These are phyloP conservation scores for Elephantulus edwardii DNA, from an alignment of 2,113 vertebrate genomes.

Conservation along the genomic window DNA sequence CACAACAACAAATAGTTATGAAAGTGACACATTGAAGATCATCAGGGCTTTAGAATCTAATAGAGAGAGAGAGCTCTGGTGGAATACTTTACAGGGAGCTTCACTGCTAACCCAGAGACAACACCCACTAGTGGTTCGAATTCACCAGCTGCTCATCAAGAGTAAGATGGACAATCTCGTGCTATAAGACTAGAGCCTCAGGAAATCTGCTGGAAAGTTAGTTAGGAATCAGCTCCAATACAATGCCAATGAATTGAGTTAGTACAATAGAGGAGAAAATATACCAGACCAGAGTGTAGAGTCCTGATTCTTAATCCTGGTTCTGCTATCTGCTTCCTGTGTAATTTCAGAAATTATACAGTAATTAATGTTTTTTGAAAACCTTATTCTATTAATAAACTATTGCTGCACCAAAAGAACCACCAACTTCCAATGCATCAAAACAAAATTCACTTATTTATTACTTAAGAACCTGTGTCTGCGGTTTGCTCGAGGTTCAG, in stretches of 20 bases:
- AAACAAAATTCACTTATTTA: not conserved
- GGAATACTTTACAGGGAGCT: too few species aligned
- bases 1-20: too few species aligned
- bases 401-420: not conserved
- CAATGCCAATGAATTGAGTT: too few species aligned
- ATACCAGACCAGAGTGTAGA: not conserved
- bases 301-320: not conserved
- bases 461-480: not conserved
- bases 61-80: too few species aligned
- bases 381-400: not conserved
- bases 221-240: too few species aligned
- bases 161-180: too few species aligned
- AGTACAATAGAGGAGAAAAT: not conserved
- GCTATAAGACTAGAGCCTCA: too few species aligned
- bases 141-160: too few species aligned
- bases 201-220: too few species aligned
- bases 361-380: constrained; percentile 5
- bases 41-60: not conserved
- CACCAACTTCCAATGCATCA: not conserved
- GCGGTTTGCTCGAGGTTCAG: not conserved
- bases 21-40: not conserved
- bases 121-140: too few species aligned
- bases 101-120: too few species aligned
- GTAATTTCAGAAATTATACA: not conserved
- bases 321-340: not conserved